Evolutionary conservation across 2,797 vertebrate species (phyloP).

Genomic region (Hephaestus fuliginosus): DNA sequence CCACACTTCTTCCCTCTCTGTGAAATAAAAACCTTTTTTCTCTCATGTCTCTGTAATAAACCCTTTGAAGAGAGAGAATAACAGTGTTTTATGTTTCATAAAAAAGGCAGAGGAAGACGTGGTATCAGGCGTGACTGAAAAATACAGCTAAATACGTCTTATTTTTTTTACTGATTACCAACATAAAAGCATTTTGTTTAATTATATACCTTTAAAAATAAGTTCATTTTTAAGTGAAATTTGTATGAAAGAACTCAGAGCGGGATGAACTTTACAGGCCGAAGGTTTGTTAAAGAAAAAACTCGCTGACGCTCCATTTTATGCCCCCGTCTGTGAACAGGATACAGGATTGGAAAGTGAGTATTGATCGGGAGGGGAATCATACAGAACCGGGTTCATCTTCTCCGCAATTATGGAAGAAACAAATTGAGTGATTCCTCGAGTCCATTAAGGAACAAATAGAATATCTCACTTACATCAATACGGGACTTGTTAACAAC

Average conservation of each 20-base stretch:
- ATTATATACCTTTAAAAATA: not conserved
- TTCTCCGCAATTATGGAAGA: slow-evolving; percentile 69
- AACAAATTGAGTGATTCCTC: slow-evolving; percentile 66
- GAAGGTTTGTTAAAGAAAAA: slow-evolving; percentile 26
- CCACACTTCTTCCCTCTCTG: slow-evolving; percentile 44
- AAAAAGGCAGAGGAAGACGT: slow-evolving; percentile 15
- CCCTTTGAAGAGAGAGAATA: slow-evolving; percentile 47
- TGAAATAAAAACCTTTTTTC: slow-evolving; percentile 9
- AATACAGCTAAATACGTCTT: too few relatives aligned
- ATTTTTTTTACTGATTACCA: not conserved
- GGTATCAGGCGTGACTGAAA: too few relatives aligned
- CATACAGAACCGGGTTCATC: slow-evolving; percentile 60
- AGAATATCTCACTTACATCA: slow-evolving; percentile 59
- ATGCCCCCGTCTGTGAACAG: slow-evolving; percentile 19
- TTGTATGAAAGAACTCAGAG: not conserved
- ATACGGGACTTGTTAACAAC: slow-evolving; percentile 58
- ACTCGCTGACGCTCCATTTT: slow-evolving; percentile 29
- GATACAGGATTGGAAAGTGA: slow-evolving; percentile 35
- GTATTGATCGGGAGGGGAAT: slow-evolving; percentile 63
- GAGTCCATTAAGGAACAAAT: slow-evolving; percentile 67
- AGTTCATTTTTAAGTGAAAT: not conserved
- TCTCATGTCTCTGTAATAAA: slow-evolving; percentile 36
- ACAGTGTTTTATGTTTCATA: slow-evolving; percentile 27
- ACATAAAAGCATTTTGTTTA: not conserved
- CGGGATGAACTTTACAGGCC: not conserved